Evolutionary conservation across 2,797 vertebrate species (phyloP), one percentile per base, ranked within the genome.

Genomic region (Danionella dracula): DNA sequence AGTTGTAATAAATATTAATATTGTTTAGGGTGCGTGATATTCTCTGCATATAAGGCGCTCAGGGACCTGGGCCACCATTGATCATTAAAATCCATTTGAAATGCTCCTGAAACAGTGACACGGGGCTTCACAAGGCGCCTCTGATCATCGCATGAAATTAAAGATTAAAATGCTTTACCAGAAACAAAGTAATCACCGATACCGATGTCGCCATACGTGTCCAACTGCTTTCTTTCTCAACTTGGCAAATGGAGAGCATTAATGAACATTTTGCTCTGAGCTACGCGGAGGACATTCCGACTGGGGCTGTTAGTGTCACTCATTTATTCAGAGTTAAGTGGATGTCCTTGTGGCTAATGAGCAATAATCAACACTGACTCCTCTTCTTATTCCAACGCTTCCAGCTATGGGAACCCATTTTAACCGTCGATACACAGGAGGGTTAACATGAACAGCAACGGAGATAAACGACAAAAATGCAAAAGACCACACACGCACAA

Each of bases 301-400:
- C 87, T 81, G 88, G 85, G 85, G 85, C 83, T 82, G 69, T 73
- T 82, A 81, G 85, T 90, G 87, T 88, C 88, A 87, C 86, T 92
- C 84, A 86, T 90, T 90, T 90, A 87, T 86, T 83, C 79, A 75
- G 83, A 84, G 78, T 89, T 92, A 92, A 93, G 88, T 91, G 89
- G 86, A 90, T 91, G 90, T 92, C 88, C 90, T 92, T 87, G 88
- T 83, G 87, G 86, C 90, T 93, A 93, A 93, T 93, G 91, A 91
- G 89, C 84, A 89, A 92, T 92, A 91, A 92, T 93, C 91, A 92
- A 90, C 91, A 90, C 76, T 85, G 85, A 89, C 87, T 91, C 85
- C 81, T 86, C 88, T 88, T 82, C 89, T 90, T 89, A 88, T 90
- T 89, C 82, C 83, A 85, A 79, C 76, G 85, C 88, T 90, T 79